phyloP scores from a whole-genome alignment of 92 coral and sea anemone genomes.

The Epizoanthus scotinus region DNA sequence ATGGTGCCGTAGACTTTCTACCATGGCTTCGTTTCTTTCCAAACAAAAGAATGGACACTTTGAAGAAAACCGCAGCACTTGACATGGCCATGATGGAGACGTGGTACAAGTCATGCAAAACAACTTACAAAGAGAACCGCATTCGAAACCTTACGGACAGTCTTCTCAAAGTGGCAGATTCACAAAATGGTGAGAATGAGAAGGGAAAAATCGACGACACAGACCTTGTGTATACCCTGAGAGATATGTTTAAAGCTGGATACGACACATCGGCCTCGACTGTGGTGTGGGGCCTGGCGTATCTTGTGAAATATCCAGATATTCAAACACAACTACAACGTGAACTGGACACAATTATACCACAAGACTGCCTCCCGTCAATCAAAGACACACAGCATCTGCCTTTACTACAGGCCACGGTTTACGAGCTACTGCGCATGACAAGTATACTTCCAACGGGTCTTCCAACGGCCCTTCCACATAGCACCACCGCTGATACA shows the following conservation, averaged over 20 bases:
- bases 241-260: constrained; percentile 75
- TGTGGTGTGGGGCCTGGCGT: constrained; percentile 69
- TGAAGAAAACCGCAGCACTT: background rate
- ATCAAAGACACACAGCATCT: constrained; percentile 56
- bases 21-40: constrained; percentile 28
- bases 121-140: background rate
- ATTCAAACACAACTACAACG: constrained; percentile 64
- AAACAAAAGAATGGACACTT: background rate
- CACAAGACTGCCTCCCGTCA: constrained; percentile 53
- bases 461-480: constrained; percentile 71
- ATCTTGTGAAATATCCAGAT: constrained; percentile 57
- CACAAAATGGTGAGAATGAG: background rate
- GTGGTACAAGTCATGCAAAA: background rate
- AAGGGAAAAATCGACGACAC: background rate
- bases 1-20: constrained; percentile 18
- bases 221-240: constrained; percentile 43
- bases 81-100: background rate
- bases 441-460: constrained; percentile 48
- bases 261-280: constrained; percentile 66
- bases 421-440: constrained; percentile 66
- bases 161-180: background rate
- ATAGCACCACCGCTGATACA: constrained; percentile 66
- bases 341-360: constrained; percentile 68
- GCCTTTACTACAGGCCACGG: constrained; percentile 64
- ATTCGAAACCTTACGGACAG: constrained; percentile 16